Conservation (phyloP, 2,888 invertebrate species). For the Spialia ferax region DNA sequence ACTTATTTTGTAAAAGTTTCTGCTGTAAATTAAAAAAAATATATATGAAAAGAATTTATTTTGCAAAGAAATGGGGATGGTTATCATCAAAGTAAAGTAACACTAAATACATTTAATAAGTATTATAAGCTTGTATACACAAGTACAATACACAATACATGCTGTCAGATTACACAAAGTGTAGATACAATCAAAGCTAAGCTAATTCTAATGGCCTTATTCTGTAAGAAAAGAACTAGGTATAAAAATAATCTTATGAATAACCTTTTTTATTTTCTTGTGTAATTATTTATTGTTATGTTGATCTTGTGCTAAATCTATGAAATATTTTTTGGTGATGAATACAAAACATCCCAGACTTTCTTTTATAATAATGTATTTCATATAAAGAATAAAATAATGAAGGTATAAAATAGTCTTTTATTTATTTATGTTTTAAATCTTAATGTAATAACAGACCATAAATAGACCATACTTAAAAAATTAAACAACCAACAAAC, state of each 20-base stretch:
- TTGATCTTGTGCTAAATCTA: not conserved
- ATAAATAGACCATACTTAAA: not conserved
- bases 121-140: no score
- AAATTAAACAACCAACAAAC: not conserved
- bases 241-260: no score
- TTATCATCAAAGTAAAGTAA: no score
- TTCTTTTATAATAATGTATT: conserved; percentile 52
- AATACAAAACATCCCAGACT: not conserved
- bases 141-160: not conserved
- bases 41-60: no score
- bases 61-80: no score
- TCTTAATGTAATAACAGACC: not conserved
- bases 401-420: conserved; percentile 46
- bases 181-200: no score
- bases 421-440: conserved; percentile 42
- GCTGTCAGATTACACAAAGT: not conserved
- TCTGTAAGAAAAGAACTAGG: no score
- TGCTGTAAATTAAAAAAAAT: no score
- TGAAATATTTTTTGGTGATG: conserved; percentile 8
- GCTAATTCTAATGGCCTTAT: no score
- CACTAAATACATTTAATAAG: no score
- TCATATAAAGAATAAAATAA: conserved; percentile 54
- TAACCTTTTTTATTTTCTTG: not conserved
- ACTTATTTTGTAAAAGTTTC: no score
- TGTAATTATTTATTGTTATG: not conserved